Percentiles rank a stretch among this genome's conserved stretches.
Conservation (phyloP, 2,888 invertebrate genomes). For the Lottia scabra region DNA sequence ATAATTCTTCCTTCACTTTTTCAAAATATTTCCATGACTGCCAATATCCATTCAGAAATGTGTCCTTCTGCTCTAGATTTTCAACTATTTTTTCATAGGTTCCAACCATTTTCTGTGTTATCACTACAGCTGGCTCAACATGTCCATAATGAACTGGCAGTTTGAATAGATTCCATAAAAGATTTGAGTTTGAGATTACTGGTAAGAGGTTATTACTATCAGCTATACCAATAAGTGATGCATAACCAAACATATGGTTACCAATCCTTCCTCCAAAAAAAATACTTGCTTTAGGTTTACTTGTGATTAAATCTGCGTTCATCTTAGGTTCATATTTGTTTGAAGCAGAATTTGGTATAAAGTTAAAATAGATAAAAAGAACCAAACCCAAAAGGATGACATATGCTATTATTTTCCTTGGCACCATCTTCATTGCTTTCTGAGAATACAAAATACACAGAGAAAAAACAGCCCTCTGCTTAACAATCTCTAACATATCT, state of each 20-base stretch:
- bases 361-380: slow-evolving; percentile 20
- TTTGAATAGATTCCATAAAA: slow-evolving; percentile 42
- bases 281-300: slow-evolving; percentile 30
- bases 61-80: slow-evolving; percentile 29
- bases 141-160: slow-evolving; percentile 33
- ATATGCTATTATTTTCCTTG: no score
- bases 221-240: slow-evolving; percentile 50
- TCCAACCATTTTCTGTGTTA: slow-evolving; percentile 24
- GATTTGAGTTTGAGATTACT: slow-evolving; percentile 37
- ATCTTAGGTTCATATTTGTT: slow-evolving; percentile 29
- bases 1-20: slow-evolving; percentile 36
- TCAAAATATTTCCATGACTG: slow-evolving; percentile 60
- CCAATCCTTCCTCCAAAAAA: slow-evolving; percentile 49
- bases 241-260: slow-evolving; percentile 58
- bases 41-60: slow-evolving; percentile 46
- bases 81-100: slow-evolving; percentile 26
- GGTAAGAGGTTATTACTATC: slow-evolving; percentile 48
- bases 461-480: no score
- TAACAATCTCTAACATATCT: no score
- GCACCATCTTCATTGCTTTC: no score
- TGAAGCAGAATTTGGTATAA: slow-evolving; percentile 51
- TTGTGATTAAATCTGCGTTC: slow-evolving; percentile 14
- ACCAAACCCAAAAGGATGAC: background rate
- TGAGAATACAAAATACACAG: no score
- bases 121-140: slow-evolving; percentile 17